Evolutionary conservation across 1,140 invertebrate species (phyloP).

Genomic region (Epicauta chinensis): DNA sequence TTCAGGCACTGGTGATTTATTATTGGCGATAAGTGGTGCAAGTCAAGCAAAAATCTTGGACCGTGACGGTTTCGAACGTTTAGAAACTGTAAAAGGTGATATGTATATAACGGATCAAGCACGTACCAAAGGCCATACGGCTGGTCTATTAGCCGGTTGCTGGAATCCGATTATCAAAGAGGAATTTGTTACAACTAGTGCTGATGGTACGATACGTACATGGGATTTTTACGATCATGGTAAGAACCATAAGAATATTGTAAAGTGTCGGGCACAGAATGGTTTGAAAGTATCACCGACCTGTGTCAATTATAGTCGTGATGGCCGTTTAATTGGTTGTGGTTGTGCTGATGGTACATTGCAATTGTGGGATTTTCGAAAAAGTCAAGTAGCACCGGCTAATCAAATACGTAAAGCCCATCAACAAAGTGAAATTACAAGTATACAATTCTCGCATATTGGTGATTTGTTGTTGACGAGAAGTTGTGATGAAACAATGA

Average conservation of each 20-base stretch:
- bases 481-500: conserved; percentile 88
- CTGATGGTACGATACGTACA: conserved; percentile 86
- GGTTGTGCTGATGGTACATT: conserved; percentile 95
- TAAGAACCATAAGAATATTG: conserved; percentile 71
- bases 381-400: conserved; percentile 74
- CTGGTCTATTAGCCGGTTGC: conserved; percentile 80
- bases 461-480: conserved; percentile 74
- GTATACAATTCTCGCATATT: conserved; percentile 83
- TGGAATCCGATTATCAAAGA: conserved; percentile 91
- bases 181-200: conserved; percentile 91
- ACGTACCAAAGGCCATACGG: conserved; percentile 92
- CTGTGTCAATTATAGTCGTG: conserved; percentile 74
- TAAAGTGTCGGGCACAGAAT: conserved; percentile 82
- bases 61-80: conserved; percentile 90
- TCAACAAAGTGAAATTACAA: conserved; percentile 73
- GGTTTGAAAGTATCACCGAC: conserved; percentile 88
- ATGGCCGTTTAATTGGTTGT: conserved; percentile 83
- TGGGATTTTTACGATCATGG: conserved; percentile 79
- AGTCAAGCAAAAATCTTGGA: conserved; percentile 92
- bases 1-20: conserved; percentile 86
- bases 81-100: conserved; percentile 95
- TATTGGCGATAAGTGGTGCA: conserved; percentile 91
- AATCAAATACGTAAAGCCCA: conserved; percentile 76
- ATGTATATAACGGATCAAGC: conserved; percentile 95
- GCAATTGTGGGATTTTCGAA: conserved; percentile 95